Percentiles rank a stretch among this genome's conserved stretches.
Evolutionary conservation across 2,888 invertebrate genomes (phyloP).

Genomic region (Papilio protenor): DNA sequence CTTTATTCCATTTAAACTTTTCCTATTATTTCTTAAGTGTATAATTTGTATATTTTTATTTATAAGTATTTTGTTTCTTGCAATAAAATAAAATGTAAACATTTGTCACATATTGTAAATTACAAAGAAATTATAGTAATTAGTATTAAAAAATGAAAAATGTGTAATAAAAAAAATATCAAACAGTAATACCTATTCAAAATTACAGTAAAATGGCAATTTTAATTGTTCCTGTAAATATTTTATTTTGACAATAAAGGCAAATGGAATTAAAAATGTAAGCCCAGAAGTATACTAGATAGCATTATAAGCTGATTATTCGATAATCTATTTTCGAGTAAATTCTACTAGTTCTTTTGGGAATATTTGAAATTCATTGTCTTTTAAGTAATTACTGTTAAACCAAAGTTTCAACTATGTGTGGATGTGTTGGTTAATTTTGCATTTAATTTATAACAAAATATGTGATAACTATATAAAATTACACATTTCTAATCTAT

Average conservation of each 20-base stretch:
- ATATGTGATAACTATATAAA: constrained; percentile 42
- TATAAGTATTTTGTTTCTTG: constrained; percentile 40
- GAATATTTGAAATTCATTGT: constrained; percentile 26
- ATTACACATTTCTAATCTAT: constrained; percentile 39
- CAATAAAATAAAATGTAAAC: constrained; percentile 41
- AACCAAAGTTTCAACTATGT: constrained; percentile 37
- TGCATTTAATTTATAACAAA: constrained; percentile 44
- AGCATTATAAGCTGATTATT: constrained; percentile 56
- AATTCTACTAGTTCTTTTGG: constrained; percentile 31
- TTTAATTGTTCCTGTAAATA: constrained; percentile 59
- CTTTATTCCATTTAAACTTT: constrained; percentile 18
- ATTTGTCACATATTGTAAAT: constrained; percentile 45
- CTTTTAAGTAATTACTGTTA: constrained; percentile 27
- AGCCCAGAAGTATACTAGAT: constrained; percentile 51
- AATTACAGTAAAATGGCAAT: constrained; percentile 46
- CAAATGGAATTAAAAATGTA: constrained; percentile 45
- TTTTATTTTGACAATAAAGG: constrained; percentile 60
- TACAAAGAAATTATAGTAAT: constrained; percentile 21
- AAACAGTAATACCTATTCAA: constrained; percentile 34
- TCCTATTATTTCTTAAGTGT: constrained; percentile 18
- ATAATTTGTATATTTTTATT: constrained; percentile 13
- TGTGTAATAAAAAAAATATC: constrained; percentile 19
- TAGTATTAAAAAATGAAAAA: constrained; percentile 30
- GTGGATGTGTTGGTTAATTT: constrained; percentile 39
- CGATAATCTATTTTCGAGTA: constrained; percentile 37